phyloP scores from a whole-genome alignment of 2,888 invertebrate species.

The Eupithecia inturbata region DNA sequence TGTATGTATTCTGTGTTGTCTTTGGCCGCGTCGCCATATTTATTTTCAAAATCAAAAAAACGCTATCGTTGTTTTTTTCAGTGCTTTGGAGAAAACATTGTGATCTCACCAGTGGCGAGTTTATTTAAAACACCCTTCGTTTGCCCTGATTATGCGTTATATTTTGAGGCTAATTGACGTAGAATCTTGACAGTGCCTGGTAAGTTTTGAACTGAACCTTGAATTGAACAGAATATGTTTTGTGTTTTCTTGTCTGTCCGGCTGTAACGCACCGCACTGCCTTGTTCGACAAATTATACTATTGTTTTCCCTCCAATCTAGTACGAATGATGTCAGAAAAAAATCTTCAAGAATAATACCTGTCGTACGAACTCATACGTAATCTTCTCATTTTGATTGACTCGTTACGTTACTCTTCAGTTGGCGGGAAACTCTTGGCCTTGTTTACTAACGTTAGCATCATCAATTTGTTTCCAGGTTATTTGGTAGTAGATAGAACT shows the following conservation, averaged over 20 bases:
- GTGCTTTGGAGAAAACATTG: background rate
- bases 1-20: background rate
- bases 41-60: constrained; percentile 7
- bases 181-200: constrained; percentile 29
- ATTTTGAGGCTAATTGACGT: background rate
- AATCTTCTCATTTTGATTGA: background rate
- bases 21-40: background rate
- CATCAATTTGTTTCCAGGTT: background rate
- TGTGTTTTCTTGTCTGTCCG: background rate
- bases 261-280: background rate
- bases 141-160: background rate
- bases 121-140: background rate
- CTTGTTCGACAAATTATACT: background rate
- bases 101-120: background rate
- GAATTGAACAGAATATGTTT: background rate
- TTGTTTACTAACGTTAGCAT: background rate
- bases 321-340: background rate
- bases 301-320: background rate
- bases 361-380: background rate
- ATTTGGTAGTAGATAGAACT: background rate
- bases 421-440: constrained; percentile 4
- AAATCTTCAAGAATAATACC: background rate
- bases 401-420: background rate
- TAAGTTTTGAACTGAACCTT: background rate
- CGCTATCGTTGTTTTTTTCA: background rate